Conservation (phyloP, 2,888 invertebrate species). For the Oscheius sp. region DNA sequence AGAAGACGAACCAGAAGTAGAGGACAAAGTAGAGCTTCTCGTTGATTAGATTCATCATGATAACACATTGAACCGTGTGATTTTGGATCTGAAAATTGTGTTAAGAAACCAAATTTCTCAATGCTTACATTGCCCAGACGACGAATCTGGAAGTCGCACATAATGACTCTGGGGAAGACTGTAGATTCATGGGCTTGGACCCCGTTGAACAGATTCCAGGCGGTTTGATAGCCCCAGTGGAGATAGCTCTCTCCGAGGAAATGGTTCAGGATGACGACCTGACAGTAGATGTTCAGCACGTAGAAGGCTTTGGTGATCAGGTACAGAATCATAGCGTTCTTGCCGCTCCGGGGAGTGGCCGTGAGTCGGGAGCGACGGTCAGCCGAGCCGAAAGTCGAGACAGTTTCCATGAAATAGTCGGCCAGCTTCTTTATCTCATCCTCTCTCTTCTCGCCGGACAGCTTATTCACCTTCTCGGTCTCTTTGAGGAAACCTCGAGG, state of each 20-base stretch:
- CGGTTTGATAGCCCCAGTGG: constrained; percentile 60
- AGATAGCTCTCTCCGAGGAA: constrained; percentile 73
- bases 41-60: constrained; percentile 64
- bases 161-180: constrained; percentile 75
- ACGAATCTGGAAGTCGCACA: constrained; percentile 71
- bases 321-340: constrained; percentile 73
- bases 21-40: constrained; percentile 37
- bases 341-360: constrained; percentile 50
- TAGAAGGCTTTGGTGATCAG: constrained; percentile 74
- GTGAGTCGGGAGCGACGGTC: constrained; percentile 8
- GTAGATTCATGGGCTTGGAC: constrained; percentile 74
- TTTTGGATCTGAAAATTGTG: constrained; percentile 51
- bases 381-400: constrained; percentile 47
- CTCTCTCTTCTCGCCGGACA: constrained; percentile 57
- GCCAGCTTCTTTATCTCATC: constrained; percentile 55
- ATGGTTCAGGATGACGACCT: constrained; percentile 74
- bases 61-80: constrained; percentile 64
- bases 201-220: constrained; percentile 52
- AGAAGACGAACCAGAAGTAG: constrained; percentile 50
- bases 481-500: constrained; percentile 43
- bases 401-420: constrained; percentile 56
- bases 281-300: constrained; percentile 74
- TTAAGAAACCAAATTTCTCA: neutral
- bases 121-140: neutral
- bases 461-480: constrained; percentile 37